These are phyloP conservation scores for Lacanobia wlatinum DNA, from an alignment of 2,888 invertebrate species.

Conservation along the genomic window DNA sequence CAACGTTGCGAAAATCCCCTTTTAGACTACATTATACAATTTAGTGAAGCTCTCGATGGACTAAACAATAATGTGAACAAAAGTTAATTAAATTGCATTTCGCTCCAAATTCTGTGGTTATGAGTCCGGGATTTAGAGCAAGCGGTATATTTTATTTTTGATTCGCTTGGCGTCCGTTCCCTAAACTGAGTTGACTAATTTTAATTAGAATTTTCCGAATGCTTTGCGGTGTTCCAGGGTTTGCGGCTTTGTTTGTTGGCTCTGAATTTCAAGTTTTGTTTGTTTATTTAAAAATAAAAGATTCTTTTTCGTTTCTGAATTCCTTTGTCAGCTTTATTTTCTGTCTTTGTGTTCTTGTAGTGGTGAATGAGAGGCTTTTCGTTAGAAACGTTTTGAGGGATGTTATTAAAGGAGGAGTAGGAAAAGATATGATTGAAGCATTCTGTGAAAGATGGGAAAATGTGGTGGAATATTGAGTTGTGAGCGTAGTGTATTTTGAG, in stretches of 20 bases:
- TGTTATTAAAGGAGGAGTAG: not conserved
- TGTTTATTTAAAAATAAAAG: constrained; percentile 35
- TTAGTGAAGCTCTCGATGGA: constrained; percentile 4
- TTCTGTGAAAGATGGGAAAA: not conserved
- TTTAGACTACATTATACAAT: not conserved
- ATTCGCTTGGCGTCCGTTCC: constrained; percentile 43
- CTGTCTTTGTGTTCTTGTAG: not conserved
- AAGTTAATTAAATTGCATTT: constrained; percentile 52
- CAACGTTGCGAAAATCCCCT: not conserved
- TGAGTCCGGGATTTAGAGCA: constrained; percentile 32
- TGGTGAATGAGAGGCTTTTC: not conserved
- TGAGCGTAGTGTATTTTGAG: not conserved
- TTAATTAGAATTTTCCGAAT: constrained; percentile 58
- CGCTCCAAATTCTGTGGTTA: constrained; percentile 39
- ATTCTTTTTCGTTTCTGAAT: constrained; percentile 14
- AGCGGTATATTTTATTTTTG: constrained; percentile 43
- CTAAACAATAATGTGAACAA: constrained; percentile 34
- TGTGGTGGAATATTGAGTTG: no score
- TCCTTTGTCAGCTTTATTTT: constrained; percentile 19
- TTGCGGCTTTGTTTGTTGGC: constrained; percentile 50
- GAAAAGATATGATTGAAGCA: not conserved
- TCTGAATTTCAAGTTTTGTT: constrained; percentile 39
- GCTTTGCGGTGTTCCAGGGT: constrained; percentile 40
- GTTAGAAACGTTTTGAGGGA: not conserved
- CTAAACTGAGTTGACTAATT: constrained; percentile 50